Evolutionary conservation across 2,797 vertebrate genomes (phyloP).

Genomic region (Menidia menidia): DNA sequence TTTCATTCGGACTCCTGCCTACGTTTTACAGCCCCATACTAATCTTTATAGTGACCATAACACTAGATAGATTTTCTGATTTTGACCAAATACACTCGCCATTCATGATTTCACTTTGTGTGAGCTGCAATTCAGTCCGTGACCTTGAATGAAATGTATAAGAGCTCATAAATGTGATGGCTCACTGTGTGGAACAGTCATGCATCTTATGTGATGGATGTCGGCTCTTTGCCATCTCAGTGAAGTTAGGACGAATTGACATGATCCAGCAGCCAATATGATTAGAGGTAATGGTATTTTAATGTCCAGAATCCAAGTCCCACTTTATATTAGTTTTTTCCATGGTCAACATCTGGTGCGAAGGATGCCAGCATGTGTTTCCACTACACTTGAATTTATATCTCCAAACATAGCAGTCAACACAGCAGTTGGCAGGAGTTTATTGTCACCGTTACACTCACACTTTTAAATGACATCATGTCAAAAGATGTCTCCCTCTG

Average conservation of each 20-base stretch:
- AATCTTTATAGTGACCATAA: constrained; percentile 60
- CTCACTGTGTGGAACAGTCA: constrained; percentile 29
- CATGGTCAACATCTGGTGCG: constrained; percentile 71
- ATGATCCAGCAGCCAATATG: constrained; percentile 76
- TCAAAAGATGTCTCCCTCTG: constrained; percentile 73
- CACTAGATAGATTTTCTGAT: constrained; percentile 56
- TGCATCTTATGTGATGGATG: constrained; percentile 40
- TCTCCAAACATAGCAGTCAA: constrained; percentile 70
- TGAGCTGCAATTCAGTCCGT: not conserved
- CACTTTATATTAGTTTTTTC: constrained; percentile 62
- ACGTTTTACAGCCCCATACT: constrained; percentile 49
- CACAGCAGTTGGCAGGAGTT: constrained; percentile 6
- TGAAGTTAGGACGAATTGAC: constrained; percentile 75
- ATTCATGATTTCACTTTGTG: constrained; percentile 34
- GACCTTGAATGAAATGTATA: constrained; percentile 46
- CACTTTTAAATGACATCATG: constrained; percentile 76
- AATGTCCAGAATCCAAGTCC: constrained; percentile 69
- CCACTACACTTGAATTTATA: constrained; percentile 71
- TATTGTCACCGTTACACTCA: constrained; percentile 75
- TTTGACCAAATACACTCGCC: constrained; percentile 37
- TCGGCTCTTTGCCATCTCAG: constrained; percentile 57
- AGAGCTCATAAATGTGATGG: constrained; percentile 53
- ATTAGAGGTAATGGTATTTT: constrained; percentile 77
- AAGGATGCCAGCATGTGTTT: constrained; percentile 76
- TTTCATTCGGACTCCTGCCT: constrained; percentile 45